Conservation (phyloP, 1,140 invertebrate species). For the Drosophila albomicans region DNA sequence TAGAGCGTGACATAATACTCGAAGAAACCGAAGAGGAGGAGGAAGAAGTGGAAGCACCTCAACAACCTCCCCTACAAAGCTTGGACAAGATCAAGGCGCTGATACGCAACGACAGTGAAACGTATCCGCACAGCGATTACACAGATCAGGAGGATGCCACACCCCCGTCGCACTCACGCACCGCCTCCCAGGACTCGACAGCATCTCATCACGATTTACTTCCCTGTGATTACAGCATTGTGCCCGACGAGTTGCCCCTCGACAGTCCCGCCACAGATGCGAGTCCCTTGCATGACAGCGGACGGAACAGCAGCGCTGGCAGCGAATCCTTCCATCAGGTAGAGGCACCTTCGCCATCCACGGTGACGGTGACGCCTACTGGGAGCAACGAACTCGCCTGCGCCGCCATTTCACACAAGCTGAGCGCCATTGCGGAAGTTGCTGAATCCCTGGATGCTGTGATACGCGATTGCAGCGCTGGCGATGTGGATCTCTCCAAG, state of each 20-base stretch:
- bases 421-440: conserved; percentile 88
- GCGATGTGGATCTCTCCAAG: conserved; percentile 51
- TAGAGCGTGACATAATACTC: conserved; percentile 64
- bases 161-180: conserved; percentile 70
- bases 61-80: conserved; percentile 25
- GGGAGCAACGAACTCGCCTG: conserved; percentile 87
- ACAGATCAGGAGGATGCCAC: conserved; percentile 59
- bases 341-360: conserved; percentile 22
- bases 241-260: conserved; percentile 71
- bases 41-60: background rate
- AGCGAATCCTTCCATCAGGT: conserved; percentile 36
- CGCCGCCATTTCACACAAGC: conserved; percentile 88
- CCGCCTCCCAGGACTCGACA: conserved; percentile 66
- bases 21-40: conserved; percentile 53
- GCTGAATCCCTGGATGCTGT: conserved; percentile 88
- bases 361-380: conserved; percentile 62
- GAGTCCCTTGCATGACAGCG: conserved; percentile 70
- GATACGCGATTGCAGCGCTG: conserved; percentile 85
- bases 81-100: conserved; percentile 72
- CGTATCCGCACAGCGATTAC: conserved; percentile 74
- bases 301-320: conserved; percentile 62
- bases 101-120: conserved; percentile 73
- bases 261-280: conserved; percentile 48
- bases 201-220: conserved; percentile 38
- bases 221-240: conserved; percentile 70